A percentile compares a stretch with the other conserved stretches of the same genome.
Conservation (phyloP, 2,888 invertebrate species). For the Drosophila atroscutellata region DNA sequence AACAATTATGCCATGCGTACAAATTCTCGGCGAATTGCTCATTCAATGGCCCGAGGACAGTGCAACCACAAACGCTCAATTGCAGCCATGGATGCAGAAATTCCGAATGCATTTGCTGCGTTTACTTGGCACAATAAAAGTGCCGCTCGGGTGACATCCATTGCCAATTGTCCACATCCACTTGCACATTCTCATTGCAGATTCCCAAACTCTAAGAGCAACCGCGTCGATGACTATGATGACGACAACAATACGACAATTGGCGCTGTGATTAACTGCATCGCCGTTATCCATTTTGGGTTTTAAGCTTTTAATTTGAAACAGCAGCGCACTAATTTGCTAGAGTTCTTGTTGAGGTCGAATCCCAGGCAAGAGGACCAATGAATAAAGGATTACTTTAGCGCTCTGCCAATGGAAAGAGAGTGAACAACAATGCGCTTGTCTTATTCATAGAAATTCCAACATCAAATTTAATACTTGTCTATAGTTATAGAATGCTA, state of each 20-base stretch:
- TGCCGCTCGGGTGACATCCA: constrained; percentile 57
- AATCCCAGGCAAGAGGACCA: not conserved
- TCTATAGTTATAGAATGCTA: not conserved
- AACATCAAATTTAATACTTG: constrained; percentile 6
- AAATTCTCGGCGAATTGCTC: constrained; percentile 66
- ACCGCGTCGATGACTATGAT: constrained; percentile 25
- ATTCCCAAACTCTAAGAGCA: constrained; percentile 9
- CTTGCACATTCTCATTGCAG: constrained; percentile 3
- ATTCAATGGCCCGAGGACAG: constrained; percentile 55
- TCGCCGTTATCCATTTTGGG: constrained; percentile 43
- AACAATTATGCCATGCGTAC: constrained; percentile 74
- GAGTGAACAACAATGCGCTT: not conserved
- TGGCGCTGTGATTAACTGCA: constrained; percentile 71
- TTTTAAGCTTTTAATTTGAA: constrained; percentile 59
- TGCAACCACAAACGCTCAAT: constrained; percentile 43
- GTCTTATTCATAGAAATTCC: not conserved
- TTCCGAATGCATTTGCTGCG: constrained; percentile 39
- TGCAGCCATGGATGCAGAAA: constrained; percentile 19
- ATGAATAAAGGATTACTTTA: not conserved
- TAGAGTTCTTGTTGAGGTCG: constrained; percentile 22
- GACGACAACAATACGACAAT: constrained; percentile 49
- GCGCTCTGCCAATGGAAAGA: not conserved
- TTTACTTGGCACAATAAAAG: constrained; percentile 55
- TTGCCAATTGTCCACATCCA: constrained; percentile 32
- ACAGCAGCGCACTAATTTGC: constrained; percentile 58